Base-by-base conservation (phyloP, 2,888 invertebrate genomes). In the Ligdia adustata region DNA sequence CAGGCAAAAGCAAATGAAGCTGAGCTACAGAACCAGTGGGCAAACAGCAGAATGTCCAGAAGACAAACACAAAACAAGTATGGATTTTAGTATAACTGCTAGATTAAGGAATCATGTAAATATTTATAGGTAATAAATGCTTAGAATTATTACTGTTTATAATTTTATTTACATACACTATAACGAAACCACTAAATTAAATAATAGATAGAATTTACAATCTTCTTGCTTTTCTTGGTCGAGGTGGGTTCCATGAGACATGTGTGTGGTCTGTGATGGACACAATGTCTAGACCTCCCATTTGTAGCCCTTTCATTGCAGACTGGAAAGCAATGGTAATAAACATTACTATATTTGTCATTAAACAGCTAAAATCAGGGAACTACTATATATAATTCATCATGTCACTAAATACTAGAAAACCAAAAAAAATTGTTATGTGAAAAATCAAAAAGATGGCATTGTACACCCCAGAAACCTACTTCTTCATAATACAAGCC, bases 1-100 rank as follows among this genome's bases (percentile, higher is more conserved):
- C 93, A 97, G 93, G 99, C 98, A 1, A 98, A 98, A 80, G 97
- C 97, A 52, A 96, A 98, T 82, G 98, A 99, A 80, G 92, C 96
- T 49, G 98, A 98, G 71, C 82, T 99, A 37, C 96, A 98, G 77
- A 98, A 97, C 72, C 95, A 97, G 85, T 99, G 98, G 98, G 94
- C 98, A 3, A 93, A 95, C 61, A 98, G 96, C 77, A 93, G 95
- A 66, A 93, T 95, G 87, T 95, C 95, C 2, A 93, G 95, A 63
- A 92, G 95, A 72, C 96, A 97, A 81, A 97, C 98, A n/a, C 96
- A 97, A 78, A 95, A 96, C 20, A 98, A 98, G 93, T 98, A 98
- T 91, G 98, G 98, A 29, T 98, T 98, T 90, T 98, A 93, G 85
- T 22, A 4, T 38, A 28, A 44, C 9, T 26, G 16, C 7, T 4